Percentiles rank a stretch among this genome's conserved stretches.
Conservation (phyloP, 1,140 invertebrate species). For the Hylyphantes graminicola region DNA sequence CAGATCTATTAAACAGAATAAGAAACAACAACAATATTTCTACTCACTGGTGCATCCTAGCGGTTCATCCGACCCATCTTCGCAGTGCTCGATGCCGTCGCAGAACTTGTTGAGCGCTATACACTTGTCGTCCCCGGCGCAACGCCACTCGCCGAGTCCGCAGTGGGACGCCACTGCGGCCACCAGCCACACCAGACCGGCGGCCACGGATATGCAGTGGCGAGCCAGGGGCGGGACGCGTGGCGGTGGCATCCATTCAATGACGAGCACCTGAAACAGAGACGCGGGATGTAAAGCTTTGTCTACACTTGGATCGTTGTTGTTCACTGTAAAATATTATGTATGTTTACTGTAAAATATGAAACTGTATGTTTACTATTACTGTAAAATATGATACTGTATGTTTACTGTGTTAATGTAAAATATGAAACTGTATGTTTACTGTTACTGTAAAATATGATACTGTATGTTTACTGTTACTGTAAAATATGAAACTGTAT, state of each 20-base stretch:
- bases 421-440: no score
- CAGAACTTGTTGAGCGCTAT: slow-evolving; percentile 84
- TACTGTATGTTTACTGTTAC: no score
- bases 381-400: neutral
- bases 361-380: neutral
- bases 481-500: no score
- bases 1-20: no score
- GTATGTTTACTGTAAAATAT: no score
- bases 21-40: no score
- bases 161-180: slow-evolving; percentile 14
- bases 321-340: no score
- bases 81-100: slow-evolving; percentile 85
- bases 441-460: no score
- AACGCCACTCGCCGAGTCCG: slow-evolving; percentile 39
- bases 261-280: neutral
- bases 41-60: slow-evolving; percentile 86
- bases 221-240: slow-evolving; percentile 9
- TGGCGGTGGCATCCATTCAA: slow-evolving; percentile 59
- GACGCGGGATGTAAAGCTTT: neutral
- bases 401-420: no score
- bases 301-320: no score
- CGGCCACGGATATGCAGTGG: neutral
- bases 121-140: slow-evolving; percentile 71
- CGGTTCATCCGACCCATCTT: slow-evolving; percentile 85
- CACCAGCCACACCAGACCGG: neutral